Base-by-base conservation (phyloP, 2,797 vertebrate species). In the Chaetophractus vellerosus region DNA sequence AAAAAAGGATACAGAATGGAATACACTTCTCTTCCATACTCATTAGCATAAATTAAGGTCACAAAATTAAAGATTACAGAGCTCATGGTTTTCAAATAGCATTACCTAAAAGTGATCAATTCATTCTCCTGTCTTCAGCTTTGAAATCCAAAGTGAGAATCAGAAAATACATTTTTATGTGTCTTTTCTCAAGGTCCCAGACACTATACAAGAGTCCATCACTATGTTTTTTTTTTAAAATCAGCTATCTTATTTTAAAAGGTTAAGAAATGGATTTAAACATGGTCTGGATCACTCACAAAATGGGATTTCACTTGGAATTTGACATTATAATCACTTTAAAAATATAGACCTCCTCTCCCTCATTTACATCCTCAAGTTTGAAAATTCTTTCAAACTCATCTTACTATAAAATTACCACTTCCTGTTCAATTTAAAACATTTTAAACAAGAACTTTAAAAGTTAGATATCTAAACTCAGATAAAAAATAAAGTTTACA, bases 351-450 rank as follows among this genome's bases (percentile, higher is more conserved):
- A n/a, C n/a, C n/a, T n/a, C n/a, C n/a, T n/a, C 50, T 63, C 26
- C 33, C 18, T 88, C 63, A 91, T 55, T 74, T 84, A 9, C 2
- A 26, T 76, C 45, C 88, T 92, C 80, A 64, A 93, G 84, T 97
- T 93, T 95, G 93, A 90, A 98, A 96, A 98, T 96, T 81, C 91
- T 95, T 96, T 69, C 89, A 92, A 96, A 98, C 88, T 79, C 33
- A 93, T 72, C 45, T 86, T 74, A 91, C 79, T 90, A 59, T 71
- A 92, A 94, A 96, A 96, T 15, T 23, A 90, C 26, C 52, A 71
- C 8, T 94, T 93, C 31, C 36, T 85, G 97, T 96, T 90, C 72
- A 74, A 95, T 95, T 97, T 95, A 97, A 94, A 96, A 96, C 96
- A 88, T 92, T 97, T 89, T 87, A 96, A 96, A 89, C 16, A 95